These are phyloP conservation scores for Cremastinae sp. DNA, from an alignment of 2,888 invertebrate genomes.

Conservation along the genomic window DNA sequence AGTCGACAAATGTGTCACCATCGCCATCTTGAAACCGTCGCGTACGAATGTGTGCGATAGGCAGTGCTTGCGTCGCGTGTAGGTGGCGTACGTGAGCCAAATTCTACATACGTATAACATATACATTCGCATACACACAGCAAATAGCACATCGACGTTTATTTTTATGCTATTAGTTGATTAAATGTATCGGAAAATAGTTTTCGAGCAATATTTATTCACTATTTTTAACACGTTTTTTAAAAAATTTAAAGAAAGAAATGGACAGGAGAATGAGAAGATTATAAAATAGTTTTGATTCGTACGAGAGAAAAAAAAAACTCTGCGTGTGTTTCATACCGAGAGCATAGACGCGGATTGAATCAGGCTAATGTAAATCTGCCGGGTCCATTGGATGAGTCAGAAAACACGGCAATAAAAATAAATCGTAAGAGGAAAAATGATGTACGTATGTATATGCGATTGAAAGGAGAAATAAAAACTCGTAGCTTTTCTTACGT, in stretches of 20 bases:
- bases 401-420: slow-evolving; percentile 29
- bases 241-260: too few relatives aligned
- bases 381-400: slow-evolving; percentile 42
- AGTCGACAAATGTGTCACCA: slow-evolving; percentile 69
- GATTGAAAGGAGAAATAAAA: not conserved
- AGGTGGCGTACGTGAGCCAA: not conserved
- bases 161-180: too few relatives aligned
- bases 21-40: slow-evolving; percentile 71
- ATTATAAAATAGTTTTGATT: too few relatives aligned
- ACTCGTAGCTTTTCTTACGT: too few relatives aligned
- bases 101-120: slow-evolving; percentile 6
- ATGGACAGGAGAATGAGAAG: too few relatives aligned
- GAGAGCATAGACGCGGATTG: slow-evolving; percentile 11
- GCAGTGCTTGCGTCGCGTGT: not conserved
- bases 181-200: too few relatives aligned
- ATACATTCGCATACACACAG: slow-evolving; percentile 16
- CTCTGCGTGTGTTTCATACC: not conserved
- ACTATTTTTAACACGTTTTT: too few relatives aligned
- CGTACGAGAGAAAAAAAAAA: too few relatives aligned
- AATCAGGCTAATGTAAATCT: slow-evolving; percentile 54
- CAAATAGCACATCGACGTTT: too few relatives aligned
- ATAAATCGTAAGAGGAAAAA: slow-evolving; percentile 26
- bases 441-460: not conserved
- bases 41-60: slow-evolving; percentile 21
- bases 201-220: too few relatives aligned